A percentile compares a stretch with the other conserved stretches of the same genome.
phyloP scores from a whole-genome alignment of 2,113 vertebrate genomes.

The Chrysemys picta region DNA sequence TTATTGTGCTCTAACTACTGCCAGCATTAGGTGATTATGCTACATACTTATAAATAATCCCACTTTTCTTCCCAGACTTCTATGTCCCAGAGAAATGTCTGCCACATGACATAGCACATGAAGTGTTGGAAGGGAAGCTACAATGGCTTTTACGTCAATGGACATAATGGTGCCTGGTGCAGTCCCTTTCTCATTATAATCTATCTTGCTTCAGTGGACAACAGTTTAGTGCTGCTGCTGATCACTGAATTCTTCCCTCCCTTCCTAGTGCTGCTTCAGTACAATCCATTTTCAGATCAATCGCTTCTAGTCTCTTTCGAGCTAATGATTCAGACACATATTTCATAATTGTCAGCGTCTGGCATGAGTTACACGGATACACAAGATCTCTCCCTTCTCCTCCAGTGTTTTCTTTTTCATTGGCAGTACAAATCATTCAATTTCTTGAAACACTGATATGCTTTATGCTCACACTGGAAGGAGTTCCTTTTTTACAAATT shows the following conservation, averaged over 20 bases:
- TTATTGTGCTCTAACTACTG: not conserved
- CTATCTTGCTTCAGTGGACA: not conserved
- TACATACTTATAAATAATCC: not conserved
- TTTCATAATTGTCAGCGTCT: not conserved
- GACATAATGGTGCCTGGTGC: not conserved
- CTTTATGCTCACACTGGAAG: not conserved
- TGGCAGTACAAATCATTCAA: not conserved
- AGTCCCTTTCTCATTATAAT: not conserved
- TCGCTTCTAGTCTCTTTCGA: conserved; percentile 26
- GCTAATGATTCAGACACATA: not conserved
- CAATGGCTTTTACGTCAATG: not conserved
- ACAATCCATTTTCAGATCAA: not conserved
- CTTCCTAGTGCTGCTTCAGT: not conserved
- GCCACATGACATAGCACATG: not conserved
- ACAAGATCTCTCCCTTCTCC: conserved; percentile 1
- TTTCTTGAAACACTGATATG: not conserved
- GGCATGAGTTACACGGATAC: not conserved
- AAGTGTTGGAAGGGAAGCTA: not conserved
- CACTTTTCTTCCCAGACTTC: not conserved
- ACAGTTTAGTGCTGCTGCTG: not conserved
- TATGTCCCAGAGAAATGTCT: not conserved
- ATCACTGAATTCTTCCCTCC: not conserved
- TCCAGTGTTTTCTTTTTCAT: not conserved
- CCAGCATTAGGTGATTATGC: not conserved
- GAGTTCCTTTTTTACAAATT: not conserved